Percentiles rank a stretch among this genome's conserved stretches.
phyloP scores from a whole-genome alignment of 2,797 vertebrate genomes.

The Lindbergichthys nudifrons region DNA sequence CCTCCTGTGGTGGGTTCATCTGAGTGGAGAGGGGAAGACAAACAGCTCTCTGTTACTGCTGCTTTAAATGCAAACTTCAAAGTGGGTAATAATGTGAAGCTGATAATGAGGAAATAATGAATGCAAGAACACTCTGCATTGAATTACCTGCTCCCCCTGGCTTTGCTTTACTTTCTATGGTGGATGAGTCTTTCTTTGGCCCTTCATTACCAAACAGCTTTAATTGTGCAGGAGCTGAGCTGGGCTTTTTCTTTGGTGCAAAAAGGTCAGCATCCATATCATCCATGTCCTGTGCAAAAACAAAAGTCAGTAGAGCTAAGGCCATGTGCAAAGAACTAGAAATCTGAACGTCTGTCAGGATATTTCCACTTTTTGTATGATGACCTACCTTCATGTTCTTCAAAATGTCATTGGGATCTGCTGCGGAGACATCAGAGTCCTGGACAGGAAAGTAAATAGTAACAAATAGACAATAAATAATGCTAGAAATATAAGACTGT shows the following conservation, averaged over 20 bases:
- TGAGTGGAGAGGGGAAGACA: conserved; percentile 53
- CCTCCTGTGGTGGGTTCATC: conserved; percentile 57
- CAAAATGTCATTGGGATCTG: conserved; percentile 83
- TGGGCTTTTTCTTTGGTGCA: conserved; percentile 79
- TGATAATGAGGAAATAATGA: conserved; percentile 45
- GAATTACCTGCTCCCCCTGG: conserved; percentile 59
- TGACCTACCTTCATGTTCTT: conserved; percentile 83
- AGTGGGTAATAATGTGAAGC: conserved; percentile 10
- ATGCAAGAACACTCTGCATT: conserved; percentile 29
- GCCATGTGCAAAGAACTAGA: not conserved
- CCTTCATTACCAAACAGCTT: conserved; percentile 66
- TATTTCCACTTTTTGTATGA: not conserved
- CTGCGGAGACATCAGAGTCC: conserved; percentile 86
- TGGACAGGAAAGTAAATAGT: conserved; percentile 5
- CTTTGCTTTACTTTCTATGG: conserved; percentile 50
- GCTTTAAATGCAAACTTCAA: conserved; percentile 41
- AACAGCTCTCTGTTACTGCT: conserved; percentile 22
- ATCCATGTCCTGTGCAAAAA: conserved; percentile 84
- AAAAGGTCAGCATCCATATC: conserved; percentile 90
- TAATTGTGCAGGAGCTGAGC: conserved; percentile 70
- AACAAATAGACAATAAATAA: not conserved
- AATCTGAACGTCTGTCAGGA: not conserved
- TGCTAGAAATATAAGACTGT: not conserved
- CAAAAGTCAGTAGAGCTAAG: not conserved
- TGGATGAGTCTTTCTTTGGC: conserved; percentile 42